Evolutionary conservation across 2,797 vertebrate species (phyloP).

Genomic region (Masticophis lateralis): DNA sequence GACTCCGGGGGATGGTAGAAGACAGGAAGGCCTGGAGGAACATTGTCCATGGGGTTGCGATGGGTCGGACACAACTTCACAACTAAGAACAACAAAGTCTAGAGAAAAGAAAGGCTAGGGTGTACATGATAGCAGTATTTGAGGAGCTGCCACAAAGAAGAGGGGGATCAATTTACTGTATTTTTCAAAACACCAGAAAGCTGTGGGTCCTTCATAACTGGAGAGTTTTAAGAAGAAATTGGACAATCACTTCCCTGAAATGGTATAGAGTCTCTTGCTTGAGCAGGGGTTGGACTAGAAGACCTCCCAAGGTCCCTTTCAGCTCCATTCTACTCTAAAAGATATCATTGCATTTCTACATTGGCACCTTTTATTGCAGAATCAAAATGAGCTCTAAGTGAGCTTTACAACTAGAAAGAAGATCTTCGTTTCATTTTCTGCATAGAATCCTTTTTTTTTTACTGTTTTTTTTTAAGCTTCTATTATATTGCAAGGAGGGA

Average conservation of each 20-base stretch:
- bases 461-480: neutral
- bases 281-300: neutral
- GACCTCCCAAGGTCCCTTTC: neutral
- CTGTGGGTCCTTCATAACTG: neutral
- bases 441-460: neutral
- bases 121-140: too few species aligned
- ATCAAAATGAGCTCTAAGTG: slow-evolving; percentile 11
- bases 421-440: neutral
- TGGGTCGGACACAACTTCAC: too few species aligned
- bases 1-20: too few species aligned
- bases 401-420: slow-evolving; percentile 26
- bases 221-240: neutral
- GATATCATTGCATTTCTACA: slow-evolving; percentile 3
- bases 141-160: too few species aligned
- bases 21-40: too few species aligned
- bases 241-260: neutral
- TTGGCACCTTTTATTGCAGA: slow-evolving; percentile 23
- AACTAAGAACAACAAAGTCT: too few species aligned
- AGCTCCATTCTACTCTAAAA: neutral
- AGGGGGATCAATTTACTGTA: neutral
- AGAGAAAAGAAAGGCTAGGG: too few species aligned
- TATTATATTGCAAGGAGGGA: neutral
- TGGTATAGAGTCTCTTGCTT: neutral
- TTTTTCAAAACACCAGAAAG: neutral
- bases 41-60: too few species aligned